Evolutionary conservation across 1,140 invertebrate genomes (phyloP).

Genomic region (Octopus sinensis): DNA sequence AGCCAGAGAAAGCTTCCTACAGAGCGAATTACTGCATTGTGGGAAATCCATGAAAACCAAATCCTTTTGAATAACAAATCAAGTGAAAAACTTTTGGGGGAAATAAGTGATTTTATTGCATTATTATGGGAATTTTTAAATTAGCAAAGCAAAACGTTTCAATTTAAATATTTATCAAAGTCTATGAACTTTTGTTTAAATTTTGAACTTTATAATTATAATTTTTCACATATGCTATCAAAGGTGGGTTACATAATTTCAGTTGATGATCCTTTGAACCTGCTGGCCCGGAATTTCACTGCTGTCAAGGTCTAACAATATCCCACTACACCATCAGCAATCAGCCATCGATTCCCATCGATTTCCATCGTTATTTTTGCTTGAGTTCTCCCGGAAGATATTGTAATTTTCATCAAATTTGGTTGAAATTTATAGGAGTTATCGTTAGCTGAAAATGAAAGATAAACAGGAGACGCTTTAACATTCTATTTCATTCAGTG

Average conservation of each 20-base stretch:
- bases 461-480: neutral
- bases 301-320: neutral
- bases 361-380: neutral
- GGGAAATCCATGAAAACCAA: neutral
- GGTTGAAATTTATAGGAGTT: neutral
- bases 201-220: neutral
- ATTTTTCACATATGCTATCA: neutral
- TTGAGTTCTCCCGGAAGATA: neutral
- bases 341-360: neutral
- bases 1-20: neutral
- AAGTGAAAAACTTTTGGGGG: neutral
- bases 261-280: neutral
- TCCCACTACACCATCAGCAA: neutral
- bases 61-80: neutral
- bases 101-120: neutral
- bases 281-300: neutral
- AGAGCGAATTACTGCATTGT: neutral
- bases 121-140: neutral
- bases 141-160: neutral
- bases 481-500: neutral
- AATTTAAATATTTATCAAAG: neutral
- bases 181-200: neutral
- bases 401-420: neutral
- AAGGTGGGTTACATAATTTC: neutral
- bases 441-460: neutral